Percentiles rank a stretch among this genome's conserved stretches.
Evolutionary conservation across 2,888 invertebrate genomes (phyloP).

Genomic region (Nomada ferruginata): DNA sequence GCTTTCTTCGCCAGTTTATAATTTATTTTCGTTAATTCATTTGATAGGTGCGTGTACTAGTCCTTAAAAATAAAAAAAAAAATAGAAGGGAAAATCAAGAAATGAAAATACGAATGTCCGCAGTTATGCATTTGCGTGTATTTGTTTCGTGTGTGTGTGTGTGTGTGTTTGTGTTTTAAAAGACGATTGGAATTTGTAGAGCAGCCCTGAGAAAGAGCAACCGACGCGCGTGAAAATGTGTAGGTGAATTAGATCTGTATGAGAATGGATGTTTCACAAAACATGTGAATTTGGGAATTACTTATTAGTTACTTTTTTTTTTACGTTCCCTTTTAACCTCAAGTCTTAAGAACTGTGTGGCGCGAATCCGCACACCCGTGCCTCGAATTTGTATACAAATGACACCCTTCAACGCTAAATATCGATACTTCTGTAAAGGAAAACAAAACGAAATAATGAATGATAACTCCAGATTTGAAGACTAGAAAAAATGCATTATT

Average conservation of each 20-base stretch:
- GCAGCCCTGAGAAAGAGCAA: constrained; percentile 75
- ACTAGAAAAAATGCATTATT: constrained; percentile 7
- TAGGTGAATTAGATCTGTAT: constrained; percentile 56
- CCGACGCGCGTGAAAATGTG: constrained; percentile 65
- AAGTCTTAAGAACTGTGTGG: constrained; percentile 85
- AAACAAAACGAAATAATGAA: constrained; percentile 60
- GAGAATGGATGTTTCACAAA: constrained; percentile 67
- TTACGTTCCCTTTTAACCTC: constrained; percentile 73
- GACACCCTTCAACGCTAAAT: constrained; percentile 97
- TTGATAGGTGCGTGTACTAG: constrained; percentile 60
- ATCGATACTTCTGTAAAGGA: constrained; percentile 94
- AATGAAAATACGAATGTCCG: constrained; percentile 51
- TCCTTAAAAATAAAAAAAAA: constrained; percentile 41
- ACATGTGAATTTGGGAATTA: constrained; percentile 68
- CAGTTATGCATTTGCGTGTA: constrained; percentile 41
- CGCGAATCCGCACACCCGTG: constrained; percentile 89
- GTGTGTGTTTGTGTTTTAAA: constrained; percentile 39
- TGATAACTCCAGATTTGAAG: not conserved
- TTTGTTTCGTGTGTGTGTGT: not conserved
- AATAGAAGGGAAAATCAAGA: not conserved
- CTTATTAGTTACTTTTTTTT: constrained; percentile 67
- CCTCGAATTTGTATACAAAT: constrained; percentile 80
- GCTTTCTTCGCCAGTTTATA: constrained; percentile 67
- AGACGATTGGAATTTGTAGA: constrained; percentile 63
- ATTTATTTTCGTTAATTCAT: constrained; percentile 66